Evolutionary conservation across 2,888 invertebrate species (phyloP).

Genomic region (Diplolepis rosae): DNA sequence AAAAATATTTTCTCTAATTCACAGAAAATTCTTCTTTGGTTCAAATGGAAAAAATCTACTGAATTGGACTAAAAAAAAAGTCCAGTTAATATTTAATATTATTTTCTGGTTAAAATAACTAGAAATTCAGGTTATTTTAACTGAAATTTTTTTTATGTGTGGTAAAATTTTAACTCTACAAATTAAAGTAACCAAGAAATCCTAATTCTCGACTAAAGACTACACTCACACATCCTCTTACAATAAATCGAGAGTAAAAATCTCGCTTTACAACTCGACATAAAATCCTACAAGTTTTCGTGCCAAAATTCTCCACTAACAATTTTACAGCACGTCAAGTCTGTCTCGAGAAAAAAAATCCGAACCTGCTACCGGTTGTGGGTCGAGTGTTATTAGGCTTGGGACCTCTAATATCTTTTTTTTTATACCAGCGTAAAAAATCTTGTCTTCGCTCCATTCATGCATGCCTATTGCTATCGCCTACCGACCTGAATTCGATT

Average conservation of each 20-base stretch:
- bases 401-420: background rate
- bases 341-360: slow-evolving; percentile 5
- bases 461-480: slow-evolving; percentile 2
- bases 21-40: no score
- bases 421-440: slow-evolving; percentile 1
- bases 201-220: no score
- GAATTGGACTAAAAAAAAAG: no score
- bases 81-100: no score
- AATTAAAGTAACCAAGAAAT: no score
- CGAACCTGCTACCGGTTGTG: slow-evolving; percentile 28
- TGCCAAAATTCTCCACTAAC: slow-evolving; percentile 29
- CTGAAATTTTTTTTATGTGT: no score
- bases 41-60: no score
- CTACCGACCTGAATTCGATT: background rate
- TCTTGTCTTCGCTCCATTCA: slow-evolving; percentile 25
- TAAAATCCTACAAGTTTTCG: slow-evolving; percentile 6
- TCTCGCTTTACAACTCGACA: slow-evolving; percentile 2
- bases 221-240: no score
- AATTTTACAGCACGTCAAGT: slow-evolving; percentile 30
- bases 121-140: no score
- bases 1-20: no score
- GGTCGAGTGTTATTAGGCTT: slow-evolving; percentile 30
- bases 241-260: slow-evolving; percentile 13
- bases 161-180: no score
- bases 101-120: no score